These are phyloP conservation scores for Tenthredo notha DNA, from an alignment of 2,888 invertebrate species.

Conservation along the genomic window DNA sequence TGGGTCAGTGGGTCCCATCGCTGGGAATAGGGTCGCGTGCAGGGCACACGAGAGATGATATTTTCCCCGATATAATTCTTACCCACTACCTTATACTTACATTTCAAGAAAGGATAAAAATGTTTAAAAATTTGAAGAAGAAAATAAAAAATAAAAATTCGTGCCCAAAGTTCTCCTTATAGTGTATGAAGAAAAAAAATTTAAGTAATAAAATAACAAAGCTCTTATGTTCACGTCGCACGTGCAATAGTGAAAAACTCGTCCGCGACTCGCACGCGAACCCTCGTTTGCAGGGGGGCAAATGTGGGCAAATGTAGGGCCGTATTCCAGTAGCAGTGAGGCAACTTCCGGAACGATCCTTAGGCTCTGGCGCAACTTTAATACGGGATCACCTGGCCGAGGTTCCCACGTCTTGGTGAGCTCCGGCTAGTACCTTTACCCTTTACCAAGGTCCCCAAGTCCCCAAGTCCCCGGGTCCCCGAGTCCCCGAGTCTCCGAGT, in stretches of 20 bases:
- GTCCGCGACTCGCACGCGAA: constrained; percentile 30
- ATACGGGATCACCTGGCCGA: constrained; percentile 75
- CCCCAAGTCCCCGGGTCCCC: constrained; percentile 1
- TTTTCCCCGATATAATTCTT: constrained; percentile 6
- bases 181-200: neutral
- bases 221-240: constrained; percentile 4
- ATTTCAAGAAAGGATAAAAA: neutral
- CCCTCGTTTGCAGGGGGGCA: constrained; percentile 42
- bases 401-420: constrained; percentile 77
- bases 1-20: constrained; percentile 66
- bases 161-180: neutral
- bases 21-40: constrained; percentile 72
- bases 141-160: neutral
- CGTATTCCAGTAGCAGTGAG: constrained; percentile 21
- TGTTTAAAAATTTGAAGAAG: neutral
- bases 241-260: neutral
- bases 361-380: constrained; percentile 45
- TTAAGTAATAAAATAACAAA: neutral
- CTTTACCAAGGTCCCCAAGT: constrained; percentile 62
- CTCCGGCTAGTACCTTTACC: constrained; percentile 72
- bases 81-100: neutral
- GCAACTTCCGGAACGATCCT: constrained; percentile 55
- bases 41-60: constrained; percentile 66
- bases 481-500: neutral
- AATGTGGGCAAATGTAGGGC: neutral